Evolutionary conservation across 2,113 vertebrate species (phyloP).

Genomic region (cat (Felis catus)): DNA sequence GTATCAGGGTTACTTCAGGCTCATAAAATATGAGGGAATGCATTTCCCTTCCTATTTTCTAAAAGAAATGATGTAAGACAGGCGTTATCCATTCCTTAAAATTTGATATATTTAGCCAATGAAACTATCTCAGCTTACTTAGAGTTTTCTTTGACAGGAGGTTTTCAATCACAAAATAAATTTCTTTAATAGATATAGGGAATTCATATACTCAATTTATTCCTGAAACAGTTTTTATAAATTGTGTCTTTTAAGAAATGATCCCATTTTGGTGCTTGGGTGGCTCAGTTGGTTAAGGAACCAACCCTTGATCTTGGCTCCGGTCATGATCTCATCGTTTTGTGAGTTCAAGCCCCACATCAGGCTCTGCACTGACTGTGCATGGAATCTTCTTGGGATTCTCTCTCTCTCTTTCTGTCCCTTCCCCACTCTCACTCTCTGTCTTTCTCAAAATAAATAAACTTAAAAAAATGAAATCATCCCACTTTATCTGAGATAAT

Average conservation of each 20-base stretch:
- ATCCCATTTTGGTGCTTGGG: too few relatives aligned
- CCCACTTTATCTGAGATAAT: not conserved
- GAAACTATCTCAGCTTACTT: not conserved
- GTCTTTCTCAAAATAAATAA: too few relatives aligned
- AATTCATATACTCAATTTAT: not conserved
- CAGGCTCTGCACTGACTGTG: too few relatives aligned
- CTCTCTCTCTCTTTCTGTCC: too few relatives aligned
- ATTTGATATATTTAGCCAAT: not conserved
- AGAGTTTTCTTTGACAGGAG: not conserved
- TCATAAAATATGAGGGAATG: not conserved
- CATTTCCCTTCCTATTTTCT: not conserved
- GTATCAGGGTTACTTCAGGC: not conserved
- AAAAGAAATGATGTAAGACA: not conserved
- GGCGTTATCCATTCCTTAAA: not conserved
- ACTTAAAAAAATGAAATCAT: too few relatives aligned
- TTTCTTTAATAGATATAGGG: not conserved
- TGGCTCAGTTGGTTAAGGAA: too few relatives aligned
- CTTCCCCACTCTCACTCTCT: too few relatives aligned
- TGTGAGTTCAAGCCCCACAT: too few relatives aligned
- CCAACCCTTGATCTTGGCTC: too few relatives aligned
- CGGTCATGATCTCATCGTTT: too few relatives aligned
- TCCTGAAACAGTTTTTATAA: not conserved
- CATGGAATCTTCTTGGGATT: too few relatives aligned
- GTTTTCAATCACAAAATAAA: not conserved
- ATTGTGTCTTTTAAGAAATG: not conserved